phyloP scores from a whole-genome alignment of 2,797 vertebrate genomes.

The Molossus alvarezi region DNA sequence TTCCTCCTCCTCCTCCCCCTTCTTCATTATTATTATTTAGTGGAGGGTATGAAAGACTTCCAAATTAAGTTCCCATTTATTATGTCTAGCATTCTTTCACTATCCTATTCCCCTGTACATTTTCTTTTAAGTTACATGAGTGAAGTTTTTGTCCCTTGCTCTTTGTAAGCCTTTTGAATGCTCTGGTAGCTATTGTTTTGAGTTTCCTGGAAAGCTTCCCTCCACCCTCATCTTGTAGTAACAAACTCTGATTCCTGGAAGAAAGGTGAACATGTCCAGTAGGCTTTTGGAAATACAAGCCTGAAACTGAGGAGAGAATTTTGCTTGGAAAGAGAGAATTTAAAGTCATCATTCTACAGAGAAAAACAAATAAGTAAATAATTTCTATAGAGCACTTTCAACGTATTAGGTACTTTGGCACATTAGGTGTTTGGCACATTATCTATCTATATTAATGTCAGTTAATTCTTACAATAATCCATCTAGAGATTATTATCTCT shows the following conservation, averaged over 20 bases:
- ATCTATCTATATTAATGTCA: background rate
- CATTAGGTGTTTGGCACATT: background rate
- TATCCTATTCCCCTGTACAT: background rate
- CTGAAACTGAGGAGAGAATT: background rate
- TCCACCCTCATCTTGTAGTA: background rate
- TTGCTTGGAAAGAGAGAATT: background rate
- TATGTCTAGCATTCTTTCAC: conserved; percentile 15
- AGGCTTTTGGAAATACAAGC: background rate
- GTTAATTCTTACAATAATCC: background rate
- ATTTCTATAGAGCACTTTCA: background rate
- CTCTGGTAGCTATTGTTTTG: background rate
- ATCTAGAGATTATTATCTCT: background rate
- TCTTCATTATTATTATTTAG: background rate
- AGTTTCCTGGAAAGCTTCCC: background rate
- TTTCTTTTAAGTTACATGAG: background rate
- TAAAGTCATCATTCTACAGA: background rate
- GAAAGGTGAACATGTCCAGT: background rate
- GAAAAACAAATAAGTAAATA: background rate
- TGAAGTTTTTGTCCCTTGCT: conserved; percentile 23
- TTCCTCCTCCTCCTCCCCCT: background rate
- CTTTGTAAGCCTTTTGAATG: conserved; percentile 30
- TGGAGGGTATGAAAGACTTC: background rate
- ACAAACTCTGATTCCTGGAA: background rate
- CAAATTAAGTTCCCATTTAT: conserved; percentile 10
- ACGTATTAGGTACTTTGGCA: background rate